A percentile compares a stretch with the other conserved stretches of the same genome.
Conservation (phyloP, 2,797 vertebrate genomes). For the Pangasius sanitwongsei region DNA sequence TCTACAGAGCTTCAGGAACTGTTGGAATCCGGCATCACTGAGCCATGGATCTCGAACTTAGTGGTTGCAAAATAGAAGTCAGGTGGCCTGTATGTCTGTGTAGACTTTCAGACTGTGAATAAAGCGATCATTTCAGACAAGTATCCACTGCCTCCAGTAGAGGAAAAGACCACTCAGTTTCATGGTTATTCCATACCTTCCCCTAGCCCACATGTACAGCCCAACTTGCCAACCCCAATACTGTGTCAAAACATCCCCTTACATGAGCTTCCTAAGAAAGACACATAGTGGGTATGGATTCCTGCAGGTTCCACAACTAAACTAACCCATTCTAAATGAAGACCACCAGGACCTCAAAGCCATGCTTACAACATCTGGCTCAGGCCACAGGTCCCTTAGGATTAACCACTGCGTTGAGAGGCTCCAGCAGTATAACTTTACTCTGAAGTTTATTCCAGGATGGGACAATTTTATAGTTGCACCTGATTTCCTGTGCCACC, state of each 20-base stretch:
- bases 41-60: too few species aligned
- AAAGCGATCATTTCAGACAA: too few species aligned
- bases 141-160: neutral
- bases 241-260: neutral
- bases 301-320: too few species aligned
- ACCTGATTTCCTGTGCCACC: neutral
- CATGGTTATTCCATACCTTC: too few species aligned
- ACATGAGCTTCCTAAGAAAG: neutral
- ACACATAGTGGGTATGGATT: too few species aligned
- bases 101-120: too few species aligned
- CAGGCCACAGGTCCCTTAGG: neutral
- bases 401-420: neutral
- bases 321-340: neutral
- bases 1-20: too few species aligned
- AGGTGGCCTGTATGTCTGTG: too few species aligned
- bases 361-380: neutral
- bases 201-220: too few species aligned
- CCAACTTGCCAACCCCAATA: neutral
- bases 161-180: too few species aligned
- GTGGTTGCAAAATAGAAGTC: too few species aligned
- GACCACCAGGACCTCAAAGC: neutral
- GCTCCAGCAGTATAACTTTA: neutral
- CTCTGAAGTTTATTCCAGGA: neutral
- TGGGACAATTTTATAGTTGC: neutral
- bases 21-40: too few species aligned